A percentile compares a stretch with the other conserved stretches of the same genome.
phyloP scores from a whole-genome alignment of 2,113 vertebrate genomes.

The Donacobius atricapilla region DNA sequence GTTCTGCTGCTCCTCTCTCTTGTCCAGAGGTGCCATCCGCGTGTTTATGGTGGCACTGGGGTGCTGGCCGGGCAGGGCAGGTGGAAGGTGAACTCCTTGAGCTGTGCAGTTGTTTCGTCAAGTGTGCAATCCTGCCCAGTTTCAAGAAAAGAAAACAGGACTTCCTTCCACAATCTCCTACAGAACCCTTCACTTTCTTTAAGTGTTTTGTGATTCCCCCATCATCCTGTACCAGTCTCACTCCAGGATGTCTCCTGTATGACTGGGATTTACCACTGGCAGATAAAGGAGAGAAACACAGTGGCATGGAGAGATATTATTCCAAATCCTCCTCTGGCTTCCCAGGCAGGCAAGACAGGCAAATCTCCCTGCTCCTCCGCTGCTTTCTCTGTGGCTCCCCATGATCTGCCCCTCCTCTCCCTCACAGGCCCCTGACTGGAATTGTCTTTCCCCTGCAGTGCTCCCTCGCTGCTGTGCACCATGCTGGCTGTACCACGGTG shows the following conservation, averaged over 20 bases:
- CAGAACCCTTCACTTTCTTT: neutral
- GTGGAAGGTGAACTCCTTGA: neutral
- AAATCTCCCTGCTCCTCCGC: neutral
- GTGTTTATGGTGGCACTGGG: neutral
- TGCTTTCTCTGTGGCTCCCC: neutral
- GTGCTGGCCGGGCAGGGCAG: neutral
- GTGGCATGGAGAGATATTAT: neutral
- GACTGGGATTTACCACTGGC: neutral
- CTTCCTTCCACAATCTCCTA: neutral
- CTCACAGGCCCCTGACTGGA: neutral
- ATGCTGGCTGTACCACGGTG: fast-evolving
- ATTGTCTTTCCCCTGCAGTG: neutral
- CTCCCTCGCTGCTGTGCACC: neutral
- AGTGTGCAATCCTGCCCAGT: neutral
- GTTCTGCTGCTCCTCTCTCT: neutral
- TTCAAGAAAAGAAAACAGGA: neutral
- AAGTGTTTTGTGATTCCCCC: neutral
- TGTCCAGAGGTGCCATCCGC: neutral
- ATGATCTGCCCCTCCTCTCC: neutral
- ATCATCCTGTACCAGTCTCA: neutral
- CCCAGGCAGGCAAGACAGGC: neutral
- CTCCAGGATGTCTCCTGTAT: neutral
- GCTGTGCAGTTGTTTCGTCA: neutral
- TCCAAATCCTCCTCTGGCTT: neutral
- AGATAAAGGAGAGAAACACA: neutral